A percentile compares a stretch with the other conserved stretches of the same genome.
These are phyloP conservation scores for Microdon myrmicae DNA, from an alignment of 2,888 invertebrate species.

Conservation along the genomic window DNA sequence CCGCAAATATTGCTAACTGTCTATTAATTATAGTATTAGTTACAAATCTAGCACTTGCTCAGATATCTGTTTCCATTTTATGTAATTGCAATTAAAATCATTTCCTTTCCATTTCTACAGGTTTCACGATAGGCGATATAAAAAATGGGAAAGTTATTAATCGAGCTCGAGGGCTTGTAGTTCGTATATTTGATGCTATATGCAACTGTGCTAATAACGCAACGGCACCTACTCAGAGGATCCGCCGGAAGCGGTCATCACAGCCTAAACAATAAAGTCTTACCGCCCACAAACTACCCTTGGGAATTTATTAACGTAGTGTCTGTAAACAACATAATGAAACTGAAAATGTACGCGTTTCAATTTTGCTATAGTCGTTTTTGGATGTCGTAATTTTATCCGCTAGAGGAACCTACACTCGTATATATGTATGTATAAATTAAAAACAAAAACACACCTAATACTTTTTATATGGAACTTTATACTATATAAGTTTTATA, in stretches of 20 bases:
- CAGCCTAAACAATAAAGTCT: constrained; percentile 29
- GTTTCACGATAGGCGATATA: constrained; percentile 67
- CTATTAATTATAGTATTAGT: constrained; percentile 26
- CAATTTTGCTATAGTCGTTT: no score
- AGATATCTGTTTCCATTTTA: background rate
- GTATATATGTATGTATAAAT: no score
- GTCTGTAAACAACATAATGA: no score
- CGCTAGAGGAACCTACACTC: no score
- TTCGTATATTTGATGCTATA: constrained; percentile 73
- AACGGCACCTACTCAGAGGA: constrained; percentile 68
- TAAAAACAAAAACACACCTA: constrained; percentile 5
- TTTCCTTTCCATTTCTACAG: constrained; percentile 57
- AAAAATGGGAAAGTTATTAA: constrained; percentile 71
- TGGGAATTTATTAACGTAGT: background rate
- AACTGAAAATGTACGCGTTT: no score
- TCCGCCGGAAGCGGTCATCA: constrained; percentile 60
- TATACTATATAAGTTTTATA: constrained; percentile 28
- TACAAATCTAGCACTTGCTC: constrained; percentile 24
- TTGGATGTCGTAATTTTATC: no score
- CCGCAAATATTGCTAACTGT: constrained; percentile 4
- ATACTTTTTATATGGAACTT: constrained; percentile 30
- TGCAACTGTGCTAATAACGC: constrained; percentile 74
- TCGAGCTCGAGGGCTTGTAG: constrained; percentile 72
- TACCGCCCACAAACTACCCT: background rate
- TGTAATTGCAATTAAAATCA: background rate